Percentiles rank a stretch among this genome's conserved stretches.
Conservation (phyloP, 2,113 vertebrate genomes). For the Zonotrichia leucophrys region DNA sequence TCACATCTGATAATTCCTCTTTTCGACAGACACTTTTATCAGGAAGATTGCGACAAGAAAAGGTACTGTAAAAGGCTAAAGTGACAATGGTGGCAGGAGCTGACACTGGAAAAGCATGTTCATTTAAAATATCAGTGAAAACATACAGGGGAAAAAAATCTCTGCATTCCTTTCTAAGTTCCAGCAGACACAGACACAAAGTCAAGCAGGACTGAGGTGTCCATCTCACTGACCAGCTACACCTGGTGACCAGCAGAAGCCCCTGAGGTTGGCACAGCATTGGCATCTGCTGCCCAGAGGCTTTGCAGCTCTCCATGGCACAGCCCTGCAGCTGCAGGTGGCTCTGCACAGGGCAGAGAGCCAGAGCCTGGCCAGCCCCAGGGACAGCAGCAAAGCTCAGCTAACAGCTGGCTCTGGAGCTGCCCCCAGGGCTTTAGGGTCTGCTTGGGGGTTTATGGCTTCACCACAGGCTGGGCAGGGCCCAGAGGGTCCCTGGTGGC, state of each 20-base stretch:
- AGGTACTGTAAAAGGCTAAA: neutral
- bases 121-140: neutral
- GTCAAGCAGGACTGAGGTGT: neutral
- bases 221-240: neutral
- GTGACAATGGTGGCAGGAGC: neutral
- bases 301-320: neutral
- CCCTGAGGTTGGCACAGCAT: neutral
- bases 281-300: neutral
- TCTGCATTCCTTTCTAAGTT: neutral
- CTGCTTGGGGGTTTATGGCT: neutral
- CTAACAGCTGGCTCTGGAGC: neutral
- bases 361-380: neutral
- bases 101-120: neutral
- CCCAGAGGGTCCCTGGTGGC: too few species aligned
- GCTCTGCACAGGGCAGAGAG: neutral
- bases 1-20: neutral
- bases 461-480: neutral
- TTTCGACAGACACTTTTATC: neutral
- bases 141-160: neutral
- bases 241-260: neutral
- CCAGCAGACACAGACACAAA: rapidly evolving
- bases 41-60: neutral
- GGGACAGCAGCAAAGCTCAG: neutral
- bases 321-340: neutral
- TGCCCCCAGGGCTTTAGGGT: neutral